Evolutionary conservation across 2,797 vertebrate species (phyloP).

Genomic region (Arctocebus calabarensis): DNA sequence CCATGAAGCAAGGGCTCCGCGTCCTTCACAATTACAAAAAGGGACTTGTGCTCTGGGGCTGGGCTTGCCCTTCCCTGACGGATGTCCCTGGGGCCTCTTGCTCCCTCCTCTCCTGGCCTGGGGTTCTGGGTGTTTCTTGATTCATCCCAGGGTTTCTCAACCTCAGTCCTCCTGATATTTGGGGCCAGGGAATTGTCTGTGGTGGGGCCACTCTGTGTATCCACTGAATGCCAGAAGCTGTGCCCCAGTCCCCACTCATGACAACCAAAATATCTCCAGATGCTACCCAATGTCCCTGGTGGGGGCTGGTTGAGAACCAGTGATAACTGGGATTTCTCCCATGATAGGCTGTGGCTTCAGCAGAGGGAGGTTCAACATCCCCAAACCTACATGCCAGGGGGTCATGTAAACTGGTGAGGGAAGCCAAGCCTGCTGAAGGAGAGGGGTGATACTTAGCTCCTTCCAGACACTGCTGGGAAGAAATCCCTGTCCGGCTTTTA

Average conservation of each 20-base stretch:
- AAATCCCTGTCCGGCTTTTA: background rate
- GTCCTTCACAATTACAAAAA: background rate
- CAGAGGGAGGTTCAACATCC: background rate
- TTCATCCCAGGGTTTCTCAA: background rate
- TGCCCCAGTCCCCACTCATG: background rate
- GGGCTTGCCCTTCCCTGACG: background rate
- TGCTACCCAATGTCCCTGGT: background rate
- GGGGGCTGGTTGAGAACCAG: background rate
- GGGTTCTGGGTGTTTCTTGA: background rate
- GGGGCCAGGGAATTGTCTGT: background rate
- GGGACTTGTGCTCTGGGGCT: background rate
- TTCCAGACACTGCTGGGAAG: rapidly evolving
- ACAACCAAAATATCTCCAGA: background rate
- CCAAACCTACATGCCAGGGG: background rate
- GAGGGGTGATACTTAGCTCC: rapidly evolving
- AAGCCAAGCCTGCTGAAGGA: no score
- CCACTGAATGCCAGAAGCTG: background rate
- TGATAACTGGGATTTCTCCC: background rate
- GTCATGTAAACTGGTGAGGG: background rate
- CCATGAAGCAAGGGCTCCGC: background rate
- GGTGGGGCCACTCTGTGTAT: background rate
- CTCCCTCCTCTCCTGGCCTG: background rate
- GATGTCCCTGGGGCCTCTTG: no score
- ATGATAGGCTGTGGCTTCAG: background rate
- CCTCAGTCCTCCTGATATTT: background rate